phyloP scores from a whole-genome alignment of 2,797 vertebrate genomes.

The Spatula clypeata region DNA sequence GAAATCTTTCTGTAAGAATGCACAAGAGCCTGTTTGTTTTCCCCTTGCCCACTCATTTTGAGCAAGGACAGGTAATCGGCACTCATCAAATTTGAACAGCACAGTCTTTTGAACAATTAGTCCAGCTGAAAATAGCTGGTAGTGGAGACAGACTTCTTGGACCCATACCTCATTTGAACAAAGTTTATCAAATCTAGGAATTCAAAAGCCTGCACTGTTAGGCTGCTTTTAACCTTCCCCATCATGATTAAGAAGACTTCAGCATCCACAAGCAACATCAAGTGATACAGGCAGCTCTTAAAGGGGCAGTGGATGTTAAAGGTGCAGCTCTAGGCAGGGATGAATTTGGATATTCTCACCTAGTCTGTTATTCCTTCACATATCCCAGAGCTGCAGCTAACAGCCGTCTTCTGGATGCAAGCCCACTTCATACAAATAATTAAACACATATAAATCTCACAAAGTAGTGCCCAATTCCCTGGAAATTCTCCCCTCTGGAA shows the following conservation, averaged over 20 bases:
- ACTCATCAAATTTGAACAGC: background rate
- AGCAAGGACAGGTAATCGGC: background rate
- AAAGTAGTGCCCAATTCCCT: background rate
- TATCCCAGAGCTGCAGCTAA: background rate
- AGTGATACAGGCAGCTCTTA: background rate
- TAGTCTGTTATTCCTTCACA: background rate
- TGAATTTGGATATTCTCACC: background rate
- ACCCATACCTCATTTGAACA: background rate
- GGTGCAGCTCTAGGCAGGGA: background rate
- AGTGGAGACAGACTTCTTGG: background rate
- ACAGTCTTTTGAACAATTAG: background rate
- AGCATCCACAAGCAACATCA: background rate
- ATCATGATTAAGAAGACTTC: accelerated
- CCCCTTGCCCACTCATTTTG: background rate
- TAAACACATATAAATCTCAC: background rate
- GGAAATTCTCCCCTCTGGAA: background rate
- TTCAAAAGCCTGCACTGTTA: background rate
- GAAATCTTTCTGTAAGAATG: background rate
- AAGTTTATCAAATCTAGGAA: background rate
- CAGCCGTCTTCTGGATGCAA: background rate
- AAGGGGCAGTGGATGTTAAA: background rate
- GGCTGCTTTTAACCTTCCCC: background rate
- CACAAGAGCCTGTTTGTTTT: background rate
- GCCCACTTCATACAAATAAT: background rate
- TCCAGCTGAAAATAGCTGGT: background rate